Evolutionary conservation across 2,888 invertebrate species (phyloP).

Genomic region (Scaptomyza flava): DNA sequence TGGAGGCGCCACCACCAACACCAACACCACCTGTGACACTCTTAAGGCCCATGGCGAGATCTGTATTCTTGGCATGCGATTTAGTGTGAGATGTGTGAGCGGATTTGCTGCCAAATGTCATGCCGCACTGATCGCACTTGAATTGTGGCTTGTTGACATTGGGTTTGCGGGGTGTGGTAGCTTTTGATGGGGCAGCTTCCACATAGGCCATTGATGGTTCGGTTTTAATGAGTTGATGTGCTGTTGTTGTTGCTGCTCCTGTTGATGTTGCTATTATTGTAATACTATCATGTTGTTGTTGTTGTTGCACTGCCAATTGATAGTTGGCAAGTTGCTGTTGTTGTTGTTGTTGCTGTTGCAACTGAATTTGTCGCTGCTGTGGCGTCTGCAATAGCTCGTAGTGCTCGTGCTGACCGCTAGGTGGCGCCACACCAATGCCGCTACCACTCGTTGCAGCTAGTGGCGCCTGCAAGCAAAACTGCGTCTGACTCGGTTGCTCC

Average conservation of each 20-base stretch:
- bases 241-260: constrained; percentile 15
- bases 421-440: constrained; percentile 31
- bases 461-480: constrained; percentile 78
- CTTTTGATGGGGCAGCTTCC: constrained; percentile 48
- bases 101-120: constrained; percentile 90
- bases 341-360: constrained; percentile 68
- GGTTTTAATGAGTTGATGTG: constrained; percentile 61
- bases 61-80: constrained; percentile 86
- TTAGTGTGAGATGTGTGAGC: constrained; percentile 89
- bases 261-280: constrained; percentile 17
- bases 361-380: constrained; percentile 69
- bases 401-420: constrained; percentile 59
- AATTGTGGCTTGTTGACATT: constrained; percentile 85
- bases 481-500: constrained; percentile 81
- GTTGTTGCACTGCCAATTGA: constrained; percentile 4
- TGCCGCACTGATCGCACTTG: constrained; percentile 89
- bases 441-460: constrained; percentile 32
- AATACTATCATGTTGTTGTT: constrained; percentile 37
- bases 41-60: constrained; percentile 53
- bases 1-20: not conserved
- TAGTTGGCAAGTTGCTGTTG: constrained; percentile 9
- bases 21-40: not conserved
- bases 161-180: constrained; percentile 57
- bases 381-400: constrained; percentile 67
- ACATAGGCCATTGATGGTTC: constrained; percentile 51